Percentiles rank a stretch among this genome's conserved stretches.
Conservation (phyloP, 2,797 vertebrate species). For the Eleutherodactylus coqui region DNA sequence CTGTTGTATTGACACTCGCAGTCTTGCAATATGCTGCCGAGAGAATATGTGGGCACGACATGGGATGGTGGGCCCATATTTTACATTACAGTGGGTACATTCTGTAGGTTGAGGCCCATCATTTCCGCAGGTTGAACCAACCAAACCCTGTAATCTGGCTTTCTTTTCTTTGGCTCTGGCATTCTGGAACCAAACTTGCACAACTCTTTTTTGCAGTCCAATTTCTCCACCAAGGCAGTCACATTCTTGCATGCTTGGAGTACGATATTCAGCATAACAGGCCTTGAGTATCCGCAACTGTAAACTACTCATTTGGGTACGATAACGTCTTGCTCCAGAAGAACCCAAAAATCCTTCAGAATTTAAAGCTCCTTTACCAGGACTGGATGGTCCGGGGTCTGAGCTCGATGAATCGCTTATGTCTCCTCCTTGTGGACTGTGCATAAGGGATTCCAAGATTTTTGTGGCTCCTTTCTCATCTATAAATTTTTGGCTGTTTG, state of each 20-base stretch:
- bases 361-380: slow-evolving; percentile 65
- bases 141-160: slow-evolving; percentile 70
- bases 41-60: slow-evolving; percentile 76
- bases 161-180: slow-evolving; percentile 94
- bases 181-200: slow-evolving; percentile 97
- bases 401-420: slow-evolving; percentile 73
- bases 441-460: slow-evolving; percentile 67
- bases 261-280: slow-evolving; percentile 91
- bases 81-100: slow-evolving; percentile 73
- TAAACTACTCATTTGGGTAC: slow-evolving; percentile 90
- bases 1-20: slow-evolving; percentile 72
- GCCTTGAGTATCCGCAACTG: slow-evolving; percentile 92
- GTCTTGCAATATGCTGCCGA: slow-evolving; percentile 73
- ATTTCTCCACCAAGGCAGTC: slow-evolving; percentile 88
- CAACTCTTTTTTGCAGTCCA: slow-evolving; percentile 88
- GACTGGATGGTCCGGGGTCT: slow-evolving; percentile 71
- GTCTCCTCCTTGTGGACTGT: slow-evolving; percentile 72
- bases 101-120: slow-evolving; percentile 69
- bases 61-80: slow-evolving; percentile 74
- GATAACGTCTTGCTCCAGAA: slow-evolving; percentile 81
- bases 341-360: slow-evolving; percentile 66
- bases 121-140: slow-evolving; percentile 50
- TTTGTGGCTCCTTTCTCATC: slow-evolving; percentile 40
- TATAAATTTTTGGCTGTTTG: slow-evolving; percentile 9
- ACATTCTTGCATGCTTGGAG: slow-evolving; percentile 91